These are phyloP conservation scores for Acestrorhynchus altus DNA, from an alignment of 2,797 vertebrate genomes.

Conservation along the genomic window DNA sequence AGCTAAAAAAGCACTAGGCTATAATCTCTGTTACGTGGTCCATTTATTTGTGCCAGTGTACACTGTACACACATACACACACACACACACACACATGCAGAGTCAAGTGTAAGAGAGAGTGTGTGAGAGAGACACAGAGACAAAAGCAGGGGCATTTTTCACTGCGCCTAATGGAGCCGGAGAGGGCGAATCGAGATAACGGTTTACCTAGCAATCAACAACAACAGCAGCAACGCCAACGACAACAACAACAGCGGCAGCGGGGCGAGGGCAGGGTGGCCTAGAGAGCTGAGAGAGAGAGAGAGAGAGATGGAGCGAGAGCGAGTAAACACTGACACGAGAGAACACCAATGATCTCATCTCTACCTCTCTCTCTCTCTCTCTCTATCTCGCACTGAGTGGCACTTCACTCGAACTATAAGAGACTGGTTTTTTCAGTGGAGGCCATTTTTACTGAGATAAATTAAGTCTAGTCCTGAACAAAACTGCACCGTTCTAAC, in stretches of 20 bases:
- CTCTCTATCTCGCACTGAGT: constrained; percentile 43
- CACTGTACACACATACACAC: constrained; percentile 20
- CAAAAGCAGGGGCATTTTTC: constrained; percentile 54
- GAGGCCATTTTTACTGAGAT: constrained; percentile 6
- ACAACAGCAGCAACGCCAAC: constrained; percentile 61
- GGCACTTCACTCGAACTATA: constrained; percentile 56
- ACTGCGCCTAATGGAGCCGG: constrained; percentile 51
- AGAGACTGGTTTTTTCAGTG: constrained; percentile 33
- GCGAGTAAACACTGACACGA: constrained; percentile 57
- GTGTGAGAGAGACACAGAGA: constrained; percentile 7
- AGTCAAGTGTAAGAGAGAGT: constrained; percentile 22
- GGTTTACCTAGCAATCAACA: constrained; percentile 63
- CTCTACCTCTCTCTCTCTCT: constrained; percentile 48
- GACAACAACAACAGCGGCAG: constrained; percentile 59
- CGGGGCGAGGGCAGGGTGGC: constrained; percentile 55
- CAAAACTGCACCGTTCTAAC: constrained; percentile 18
- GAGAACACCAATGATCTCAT: constrained; percentile 54
- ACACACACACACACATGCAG: neutral
- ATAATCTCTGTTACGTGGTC: neutral
- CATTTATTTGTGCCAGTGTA: neutral
- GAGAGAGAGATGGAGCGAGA: constrained; percentile 64
- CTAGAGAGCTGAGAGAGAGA: constrained; percentile 62
- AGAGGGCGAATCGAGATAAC: constrained; percentile 61
- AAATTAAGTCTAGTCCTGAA: constrained; percentile 25
- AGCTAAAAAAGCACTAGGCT: neutral